Base-by-base conservation (phyloP, 1,140 invertebrate species). In the Drosophila willistoni region DNA sequence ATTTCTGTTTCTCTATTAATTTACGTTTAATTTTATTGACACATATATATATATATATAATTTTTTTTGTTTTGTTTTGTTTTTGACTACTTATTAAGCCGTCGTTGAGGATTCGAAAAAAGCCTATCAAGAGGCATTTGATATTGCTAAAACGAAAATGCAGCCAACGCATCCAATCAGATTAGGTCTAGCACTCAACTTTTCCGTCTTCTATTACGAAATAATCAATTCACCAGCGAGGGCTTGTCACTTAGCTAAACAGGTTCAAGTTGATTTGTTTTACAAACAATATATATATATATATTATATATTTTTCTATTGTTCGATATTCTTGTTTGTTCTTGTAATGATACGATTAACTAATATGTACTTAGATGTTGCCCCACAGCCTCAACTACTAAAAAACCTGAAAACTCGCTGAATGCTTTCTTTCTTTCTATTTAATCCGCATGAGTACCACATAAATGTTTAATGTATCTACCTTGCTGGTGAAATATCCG, bases 181-280 rank as follows among this genome's bases (percentile, higher is more conserved):
- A 93, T 96, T 99, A 92, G 98, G 98, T 92, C 95, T 99, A 93
- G 98, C 98, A 79, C 95, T 99, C 93, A 99, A 99, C 95, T 99
- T 98, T 95, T 98, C 98, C 83, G 98, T 99, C 93, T 99, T 99
- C 95, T 99, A 98, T 96, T 99, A 99, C 94, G 98, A 99, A 96
- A 99, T 99, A 93, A 97, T 98, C 93, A 98, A 98, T 95, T 97
- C 97, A 91, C 98, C 98, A 90, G 98, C 98, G 93, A 95, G 97
- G 93, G 98, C 98, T 93, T 98, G 98, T 94, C 97, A 98, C 94
- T 95, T 98, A 94, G 98, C 98, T 84, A 98, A 98, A 95, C 96
- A 98, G 96, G 98, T 98, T 96, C 85, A 90, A 51, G 78, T 81
- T 81, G 42, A 59, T 36, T 62, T 17, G 44, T 47, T 19, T 47